phyloP scores from a whole-genome alignment of 2,888 invertebrate genomes.

The Alviniconcha strummeri region DNA sequence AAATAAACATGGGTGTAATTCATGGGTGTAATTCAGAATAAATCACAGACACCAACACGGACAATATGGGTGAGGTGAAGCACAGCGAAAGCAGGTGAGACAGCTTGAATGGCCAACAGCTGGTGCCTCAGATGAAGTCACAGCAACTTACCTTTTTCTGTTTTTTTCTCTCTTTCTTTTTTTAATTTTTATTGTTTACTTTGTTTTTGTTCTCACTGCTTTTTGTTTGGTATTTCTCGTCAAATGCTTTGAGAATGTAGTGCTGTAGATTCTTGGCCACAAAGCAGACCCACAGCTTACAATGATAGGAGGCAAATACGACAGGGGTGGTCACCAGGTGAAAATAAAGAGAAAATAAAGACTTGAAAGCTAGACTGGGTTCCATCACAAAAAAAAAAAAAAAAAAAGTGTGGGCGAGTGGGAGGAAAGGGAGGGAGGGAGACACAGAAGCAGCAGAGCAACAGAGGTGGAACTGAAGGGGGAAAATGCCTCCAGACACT shows the following conservation, averaged over 20 bases:
- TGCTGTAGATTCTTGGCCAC: neutral
- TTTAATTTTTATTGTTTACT: too few relatives aligned
- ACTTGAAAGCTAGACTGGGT: neutral
- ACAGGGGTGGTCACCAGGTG: conserved; percentile 19
- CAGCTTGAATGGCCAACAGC: neutral
- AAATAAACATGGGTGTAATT: too few relatives aligned
- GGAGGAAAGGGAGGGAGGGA: neutral
- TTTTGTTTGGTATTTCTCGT: too few relatives aligned
- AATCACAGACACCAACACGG: neutral
- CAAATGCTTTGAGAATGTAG: too few relatives aligned
- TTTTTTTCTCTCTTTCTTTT: too few relatives aligned
- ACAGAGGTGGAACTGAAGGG: conserved; percentile 8
- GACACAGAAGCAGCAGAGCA: conserved; percentile 20
- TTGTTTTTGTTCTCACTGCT: too few relatives aligned
- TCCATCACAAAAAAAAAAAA: neutral
- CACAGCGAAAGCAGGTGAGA: too few relatives aligned
- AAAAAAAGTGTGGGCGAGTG: too few relatives aligned
- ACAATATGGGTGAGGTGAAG: neutral
- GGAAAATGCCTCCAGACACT: neutral
- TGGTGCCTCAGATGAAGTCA: too few relatives aligned
- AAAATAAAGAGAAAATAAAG: conserved; percentile 10
- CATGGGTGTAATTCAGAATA: too few relatives aligned
- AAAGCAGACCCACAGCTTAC: conserved; percentile 27
- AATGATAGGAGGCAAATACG: conserved; percentile 28
- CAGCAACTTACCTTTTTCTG: too few relatives aligned